Percentiles rank a stretch among this genome's conserved stretches.
phyloP scores from a whole-genome alignment of 2,888 invertebrate genomes.

The Harpalus rubripes region DNA sequence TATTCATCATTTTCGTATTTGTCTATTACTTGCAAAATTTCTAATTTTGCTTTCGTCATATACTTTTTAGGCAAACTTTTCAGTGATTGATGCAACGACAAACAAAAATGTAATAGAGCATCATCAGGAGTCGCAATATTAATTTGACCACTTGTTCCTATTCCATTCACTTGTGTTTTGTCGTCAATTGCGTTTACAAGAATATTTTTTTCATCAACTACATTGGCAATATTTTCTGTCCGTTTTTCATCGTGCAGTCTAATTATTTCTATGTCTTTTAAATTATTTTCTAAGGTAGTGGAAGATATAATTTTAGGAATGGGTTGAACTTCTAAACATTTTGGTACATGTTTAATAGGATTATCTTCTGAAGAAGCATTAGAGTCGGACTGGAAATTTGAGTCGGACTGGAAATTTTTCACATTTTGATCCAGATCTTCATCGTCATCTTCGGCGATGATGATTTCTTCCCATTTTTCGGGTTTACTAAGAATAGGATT shows the following conservation, averaged over 20 bases:
- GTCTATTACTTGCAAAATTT: slow-evolving; percentile 57
- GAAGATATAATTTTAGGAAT: slow-evolving; percentile 13
- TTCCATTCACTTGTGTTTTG: background rate
- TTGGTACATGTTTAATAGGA: background rate
- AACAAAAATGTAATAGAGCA: slow-evolving; percentile 55
- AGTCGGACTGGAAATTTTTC: slow-evolving; percentile 12
- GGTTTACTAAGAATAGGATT: slow-evolving; percentile 6
- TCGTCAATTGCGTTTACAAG: background rate
- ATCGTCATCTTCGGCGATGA: slow-evolving; percentile 48
- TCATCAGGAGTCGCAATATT: background rate
- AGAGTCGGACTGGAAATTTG: too few relatives aligned
- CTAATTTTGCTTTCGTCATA: slow-evolving; percentile 55
- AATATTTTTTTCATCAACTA: background rate
- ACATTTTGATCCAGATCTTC: slow-evolving; percentile 19
- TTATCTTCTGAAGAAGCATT: slow-evolving; percentile 40
- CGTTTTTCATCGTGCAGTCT: background rate
- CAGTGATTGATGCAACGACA: slow-evolving; percentile 29
- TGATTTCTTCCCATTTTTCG: slow-evolving; percentile 53
- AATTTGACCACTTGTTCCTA: background rate
- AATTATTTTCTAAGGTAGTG: slow-evolving; percentile 2
- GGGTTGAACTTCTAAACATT: slow-evolving; percentile 19
- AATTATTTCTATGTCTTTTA: slow-evolving; percentile 7
- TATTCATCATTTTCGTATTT: slow-evolving; percentile 44
- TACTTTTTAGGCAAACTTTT: slow-evolving; percentile 25
- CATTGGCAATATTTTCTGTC: background rate